Evolutionary conservation across 2,113 vertebrate genomes (phyloP).

Genomic region (Callaeas wilsoni): DNA sequence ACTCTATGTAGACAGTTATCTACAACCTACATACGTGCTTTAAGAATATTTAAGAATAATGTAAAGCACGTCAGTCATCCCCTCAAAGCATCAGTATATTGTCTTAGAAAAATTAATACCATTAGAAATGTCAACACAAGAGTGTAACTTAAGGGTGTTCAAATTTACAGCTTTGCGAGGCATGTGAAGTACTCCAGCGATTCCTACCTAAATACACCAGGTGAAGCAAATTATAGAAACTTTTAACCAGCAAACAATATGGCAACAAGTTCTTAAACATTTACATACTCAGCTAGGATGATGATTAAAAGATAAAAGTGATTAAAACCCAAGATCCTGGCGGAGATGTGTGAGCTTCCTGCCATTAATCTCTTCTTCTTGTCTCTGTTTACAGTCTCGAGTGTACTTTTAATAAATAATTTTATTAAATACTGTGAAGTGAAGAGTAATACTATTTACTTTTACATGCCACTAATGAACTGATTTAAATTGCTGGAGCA

Average conservation of each 20-base stretch:
- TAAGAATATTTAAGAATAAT: not conserved
- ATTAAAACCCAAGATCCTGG: not conserved
- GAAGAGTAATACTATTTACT: not conserved
- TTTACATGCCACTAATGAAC: not conserved
- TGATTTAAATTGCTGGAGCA: not conserved
- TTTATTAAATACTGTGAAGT: not conserved
- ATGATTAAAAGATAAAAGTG: not conserved
- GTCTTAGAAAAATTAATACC: not conserved
- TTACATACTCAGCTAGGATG: not conserved
- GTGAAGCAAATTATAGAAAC: not conserved
- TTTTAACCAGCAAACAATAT: not conserved
- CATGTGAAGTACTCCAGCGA: not conserved
- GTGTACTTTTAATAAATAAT: not conserved
- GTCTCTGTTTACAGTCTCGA: not conserved
- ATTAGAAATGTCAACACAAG: not conserved
- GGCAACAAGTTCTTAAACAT: not conserved
- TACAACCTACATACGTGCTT: not conserved
- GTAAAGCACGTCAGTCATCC: not conserved
- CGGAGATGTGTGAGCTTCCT: not conserved
- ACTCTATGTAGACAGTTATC: not conserved
- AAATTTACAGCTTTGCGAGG: not conserved
- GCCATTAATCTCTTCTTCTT: not conserved
- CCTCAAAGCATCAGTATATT: not conserved
- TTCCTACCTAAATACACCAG: not conserved
- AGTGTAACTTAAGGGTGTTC: not conserved